A percentile compares a stretch with the other conserved stretches of the same genome.
Evolutionary conservation across 2,888 invertebrate genomes (phyloP).

Genomic region (Helleia helle): DNA sequence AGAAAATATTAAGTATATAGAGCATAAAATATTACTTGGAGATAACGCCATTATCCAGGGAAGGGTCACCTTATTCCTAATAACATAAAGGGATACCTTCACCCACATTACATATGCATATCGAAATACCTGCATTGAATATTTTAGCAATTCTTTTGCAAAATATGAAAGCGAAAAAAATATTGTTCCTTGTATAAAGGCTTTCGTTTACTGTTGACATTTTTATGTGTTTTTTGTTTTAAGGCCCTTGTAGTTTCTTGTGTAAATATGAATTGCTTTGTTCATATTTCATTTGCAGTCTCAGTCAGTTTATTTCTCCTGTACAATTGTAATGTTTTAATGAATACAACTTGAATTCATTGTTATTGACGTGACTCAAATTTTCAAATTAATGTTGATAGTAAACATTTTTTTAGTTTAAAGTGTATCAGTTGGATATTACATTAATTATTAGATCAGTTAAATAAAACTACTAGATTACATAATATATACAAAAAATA

Average conservation of each 20-base stretch:
- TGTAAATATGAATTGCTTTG: conserved; percentile 1
- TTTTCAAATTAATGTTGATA: background rate
- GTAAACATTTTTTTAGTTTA: background rate
- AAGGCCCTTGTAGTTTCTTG: conserved; percentile 1
- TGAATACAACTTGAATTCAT: background rate
- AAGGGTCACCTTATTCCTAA: conserved; percentile 5
- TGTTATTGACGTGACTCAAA: background rate
- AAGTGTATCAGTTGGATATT: no score
- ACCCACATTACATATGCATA: conserved; percentile 3
- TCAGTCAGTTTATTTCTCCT: background rate
- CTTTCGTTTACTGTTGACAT: background rate
- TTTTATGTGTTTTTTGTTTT: conserved; percentile 7
- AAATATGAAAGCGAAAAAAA: conserved; percentile 2
- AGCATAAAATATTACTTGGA: conserved; percentile 5
- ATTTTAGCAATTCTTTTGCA: conserved; percentile 5
- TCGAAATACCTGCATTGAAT: conserved; percentile 6
- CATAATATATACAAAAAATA: no score
- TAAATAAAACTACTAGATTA: no score
- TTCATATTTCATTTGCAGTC: background rate
- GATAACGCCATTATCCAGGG: conserved; percentile 4
- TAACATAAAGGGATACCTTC: conserved; percentile 5
- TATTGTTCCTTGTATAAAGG: background rate
- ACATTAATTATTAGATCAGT: no score
- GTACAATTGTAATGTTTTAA: background rate
- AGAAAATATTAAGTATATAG: background rate